Base-by-base conservation (phyloP, 2,888 invertebrate genomes). In the Cosmorhoe ocellata region DNA sequence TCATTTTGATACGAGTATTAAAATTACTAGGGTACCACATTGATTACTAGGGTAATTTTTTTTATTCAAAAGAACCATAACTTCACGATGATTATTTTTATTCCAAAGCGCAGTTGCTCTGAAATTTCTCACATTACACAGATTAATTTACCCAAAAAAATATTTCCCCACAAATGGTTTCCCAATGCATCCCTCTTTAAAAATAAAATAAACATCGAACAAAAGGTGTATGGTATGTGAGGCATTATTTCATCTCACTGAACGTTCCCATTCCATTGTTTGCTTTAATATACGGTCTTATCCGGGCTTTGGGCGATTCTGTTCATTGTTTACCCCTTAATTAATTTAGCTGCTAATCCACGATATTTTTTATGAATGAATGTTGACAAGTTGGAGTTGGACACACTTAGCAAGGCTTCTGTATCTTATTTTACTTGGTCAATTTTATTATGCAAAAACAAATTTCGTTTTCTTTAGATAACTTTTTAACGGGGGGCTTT, bases 341-440 rank as follows among this genome's bases (percentile, higher is more conserved):
- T 76, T 71, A 72, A 74, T 73, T 76, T 67, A 68, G 67, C 61
- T 49, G 59, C 56, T 74, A 74, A 74, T 71, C 68, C 67, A 56
- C 48, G 59, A 56, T 66, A 69, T 71, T 71, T 69, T 18, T 64
- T 50, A 51, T 36, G 22, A 34, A 47, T 26, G 32, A 39, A 33
- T 26, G 24, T 3, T 1, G 46, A 2, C 10, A 45, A 37, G 30
- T 1, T 1, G 1, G 18, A 31, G 40, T 31, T 7, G 31, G 3
- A 7, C 7, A 11, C 22, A 9, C 7, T 11, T 11, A 0, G 18
- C 18, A 18, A 18, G 18, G 18, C 4, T 18, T 18, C 18, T 18
- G 18, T 18, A n/a, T n/a, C n/a, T n/a, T n/a, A n/a, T n/a, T n/a
- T n/a, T n/a, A n/a, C n/a, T n/a, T n/a, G n/a, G n/a, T n/a, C n/a